phyloP scores from a whole-genome alignment of 2,797 vertebrate genomes.

The Jordanella pulchra region DNA sequence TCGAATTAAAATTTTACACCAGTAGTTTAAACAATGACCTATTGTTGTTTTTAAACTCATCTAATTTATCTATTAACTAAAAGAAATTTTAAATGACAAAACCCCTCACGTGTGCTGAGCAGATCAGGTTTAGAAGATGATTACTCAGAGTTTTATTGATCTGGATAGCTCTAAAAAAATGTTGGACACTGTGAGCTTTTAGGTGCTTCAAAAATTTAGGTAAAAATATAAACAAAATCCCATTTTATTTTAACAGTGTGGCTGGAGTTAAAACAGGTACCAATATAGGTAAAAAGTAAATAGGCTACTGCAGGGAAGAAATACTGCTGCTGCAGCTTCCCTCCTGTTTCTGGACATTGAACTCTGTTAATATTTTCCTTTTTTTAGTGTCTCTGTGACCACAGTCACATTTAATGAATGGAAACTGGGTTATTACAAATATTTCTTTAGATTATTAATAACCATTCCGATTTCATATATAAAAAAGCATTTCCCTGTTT shows the following conservation, averaged over 20 bases:
- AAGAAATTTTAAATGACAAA: too few relatives aligned
- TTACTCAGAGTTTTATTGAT: too few relatives aligned
- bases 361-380: conserved; percentile 50
- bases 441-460: background rate
- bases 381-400: conserved; percentile 1
- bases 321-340: conserved; percentile 7
- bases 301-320: background rate
- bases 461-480: background rate
- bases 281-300: background rate
- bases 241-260: background rate
- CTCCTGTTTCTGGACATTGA: conserved; percentile 35
- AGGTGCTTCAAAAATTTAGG: too few relatives aligned
- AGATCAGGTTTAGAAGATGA: too few relatives aligned
- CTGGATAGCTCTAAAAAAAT: too few relatives aligned
- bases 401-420: background rate
- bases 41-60: too few relatives aligned
- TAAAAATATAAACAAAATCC: background rate
- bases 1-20: too few relatives aligned
- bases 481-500: background rate
- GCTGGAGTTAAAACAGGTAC: background rate
- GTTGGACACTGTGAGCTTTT: too few relatives aligned
- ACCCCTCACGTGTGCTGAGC: too few relatives aligned
- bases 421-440: background rate
- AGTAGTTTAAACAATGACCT: too few relatives aligned
- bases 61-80: too few relatives aligned